Evolutionary conservation across 2,113 vertebrate species (phyloP), one percentile per base, ranked within the genome.

Genomic region (Thomomys bottae): DNA sequence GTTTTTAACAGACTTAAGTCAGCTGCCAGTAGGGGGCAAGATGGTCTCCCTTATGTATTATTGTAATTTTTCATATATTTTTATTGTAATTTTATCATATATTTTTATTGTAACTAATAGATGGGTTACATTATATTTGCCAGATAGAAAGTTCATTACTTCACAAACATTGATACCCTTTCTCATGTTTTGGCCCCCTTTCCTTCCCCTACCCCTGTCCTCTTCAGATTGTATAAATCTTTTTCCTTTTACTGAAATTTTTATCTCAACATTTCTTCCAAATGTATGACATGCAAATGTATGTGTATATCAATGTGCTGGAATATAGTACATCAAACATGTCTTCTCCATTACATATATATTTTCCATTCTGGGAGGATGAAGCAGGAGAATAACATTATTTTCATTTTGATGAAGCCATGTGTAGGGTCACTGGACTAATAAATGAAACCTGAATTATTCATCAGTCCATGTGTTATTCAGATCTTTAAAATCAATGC

Each of bases 401-500:
- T 96, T 82, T 95, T 96, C 86, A 88, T 96, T 98, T 97, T 97
- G 97, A 95, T 97, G 94, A 97, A 95, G 89, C 84, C 95, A 96
- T 86, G 45, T 92, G 73, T 92, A 95, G 92, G 95, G 95, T 97
- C 97, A 97, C 89, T 92, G 95, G 93, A 90, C 93, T 97, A 97
- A 98, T 97, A 98, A 97, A 97, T 97, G 96, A 95, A 96, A 42
- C 32, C 92, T 97, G 89, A 98, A 98, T 98, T 97, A 97, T 98
- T 98, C 95, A 97, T 95, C 67, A 89, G 20, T 70, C 82, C 95
- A 32, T 67, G 26, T 61, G 24, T 95, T 12, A 15, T 95, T 95
- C 83, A 87, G 81, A 93, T 96, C 89, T 97, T 96, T 97, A 95
- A 97, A 97, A 97, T 97, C 96, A 93, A 87, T 93, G 84, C 66